Base-by-base conservation (phyloP, 2,888 invertebrate genomes). In the Lasioglossum leucozonium region DNA sequence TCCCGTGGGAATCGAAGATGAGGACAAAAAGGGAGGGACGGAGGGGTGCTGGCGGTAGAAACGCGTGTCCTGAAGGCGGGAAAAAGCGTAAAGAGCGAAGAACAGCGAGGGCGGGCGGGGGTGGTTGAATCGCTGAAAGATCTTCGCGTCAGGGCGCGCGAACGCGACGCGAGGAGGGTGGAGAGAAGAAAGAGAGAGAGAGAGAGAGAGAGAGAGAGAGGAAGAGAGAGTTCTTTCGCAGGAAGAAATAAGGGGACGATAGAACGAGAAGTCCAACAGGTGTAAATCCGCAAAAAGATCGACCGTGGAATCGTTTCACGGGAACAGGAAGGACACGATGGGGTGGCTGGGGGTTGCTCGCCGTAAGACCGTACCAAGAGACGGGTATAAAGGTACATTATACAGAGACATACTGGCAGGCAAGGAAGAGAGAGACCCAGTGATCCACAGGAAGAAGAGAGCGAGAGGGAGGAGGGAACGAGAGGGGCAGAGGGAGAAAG, bases 211-310 rank as follows among this genome's bases (percentile, higher is more conserved):
- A 86, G 85, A 79, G 80, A 86, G 85, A 79, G 80, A 85, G 84
- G 5, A 5, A 37, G 37, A 44, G 16, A 78, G 80, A 86, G 85
- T 85, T 89, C 83, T 84, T 88, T 86, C 73, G 89, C 80, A 85
- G 86, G 86, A 88, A 89, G 87, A 90, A 92, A 91, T 91, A 91
- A 90, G 89, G 87, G 88, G 77, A 79, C 86, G 89, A 89, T 90
- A 82, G 91, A 90, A 91, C 88, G 85, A 90, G 90, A 92, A 92
- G 92, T 94, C 92, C 94, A 94, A 94, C 94, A 94, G 94, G 94
- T 94, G 94, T 92, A 94, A 94, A 93, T 93, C 92, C 91, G 92
- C 89, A 91, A 93, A 93, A 93, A 94, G 93, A 92, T 92, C 89
- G 92, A 92, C 89, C 91, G 91, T 87, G 87, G 90, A 90, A 92